These are phyloP conservation scores for Diarsia rubi DNA, from an alignment of 2,888 invertebrate genomes.

Conservation along the genomic window DNA sequence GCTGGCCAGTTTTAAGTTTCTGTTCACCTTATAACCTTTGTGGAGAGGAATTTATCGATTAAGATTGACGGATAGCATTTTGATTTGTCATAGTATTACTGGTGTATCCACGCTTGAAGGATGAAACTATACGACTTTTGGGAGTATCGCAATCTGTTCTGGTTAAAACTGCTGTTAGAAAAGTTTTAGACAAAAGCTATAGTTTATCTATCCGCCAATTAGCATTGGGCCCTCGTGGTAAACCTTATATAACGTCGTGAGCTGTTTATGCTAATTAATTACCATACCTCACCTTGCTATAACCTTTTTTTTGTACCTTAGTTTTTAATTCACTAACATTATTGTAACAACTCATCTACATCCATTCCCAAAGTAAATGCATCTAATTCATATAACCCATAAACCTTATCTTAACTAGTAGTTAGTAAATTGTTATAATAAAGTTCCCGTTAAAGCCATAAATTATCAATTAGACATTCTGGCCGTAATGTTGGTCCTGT, in stretches of 20 bases:
- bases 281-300: too few relatives aligned
- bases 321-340: background rate
- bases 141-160: too few relatives aligned
- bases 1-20: conserved; percentile 37
- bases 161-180: too few relatives aligned
- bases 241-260: too few relatives aligned
- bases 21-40: conserved; percentile 43
- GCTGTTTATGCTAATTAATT: background rate
- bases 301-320: too few relatives aligned
- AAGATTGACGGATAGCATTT: conserved; percentile 33
- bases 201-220: too few relatives aligned
- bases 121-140: background rate
- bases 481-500: conserved; percentile 45
- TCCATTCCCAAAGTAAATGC: conserved; percentile 18
- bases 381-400: conserved; percentile 20
- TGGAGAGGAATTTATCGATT: conserved; percentile 42
- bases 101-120: background rate
- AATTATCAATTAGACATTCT: conserved; percentile 67
- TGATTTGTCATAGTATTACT: conserved; percentile 17
- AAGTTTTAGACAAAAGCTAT: background rate
- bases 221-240: background rate
- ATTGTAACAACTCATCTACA: background rate
- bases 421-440: conserved; percentile 53
- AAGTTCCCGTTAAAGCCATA: conserved; percentile 58
- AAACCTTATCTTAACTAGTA: conserved; percentile 30